phyloP scores from a whole-genome alignment of 35 echinoderm and acorn worm genomes.

The Heliocidaris tuberculata region DNA sequence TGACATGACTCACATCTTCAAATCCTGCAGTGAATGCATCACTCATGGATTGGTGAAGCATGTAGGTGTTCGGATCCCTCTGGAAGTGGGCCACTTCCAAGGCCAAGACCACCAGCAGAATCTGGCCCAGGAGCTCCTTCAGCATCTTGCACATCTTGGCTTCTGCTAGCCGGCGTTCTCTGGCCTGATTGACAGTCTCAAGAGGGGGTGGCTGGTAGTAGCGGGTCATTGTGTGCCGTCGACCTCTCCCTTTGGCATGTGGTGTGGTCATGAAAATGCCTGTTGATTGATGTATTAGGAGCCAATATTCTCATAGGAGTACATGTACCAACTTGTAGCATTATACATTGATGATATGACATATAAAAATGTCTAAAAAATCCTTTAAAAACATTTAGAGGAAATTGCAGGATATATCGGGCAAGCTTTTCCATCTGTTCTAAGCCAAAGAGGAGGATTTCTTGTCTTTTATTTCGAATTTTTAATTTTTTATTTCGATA shows the following conservation, averaged over 20 bases:
- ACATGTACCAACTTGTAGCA: background rate
- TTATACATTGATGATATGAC: no score
- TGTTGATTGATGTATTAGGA: background rate
- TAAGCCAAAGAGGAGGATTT: no score
- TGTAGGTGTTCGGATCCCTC: constrained; percentile 64
- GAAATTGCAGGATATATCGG: no score
- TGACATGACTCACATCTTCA: constrained; percentile 58
- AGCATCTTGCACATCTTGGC: constrained; percentile 80
- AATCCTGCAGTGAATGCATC: constrained; percentile 54
- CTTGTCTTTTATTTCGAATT: no score
- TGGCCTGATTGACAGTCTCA: constrained; percentile 59
- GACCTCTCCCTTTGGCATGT: background rate
- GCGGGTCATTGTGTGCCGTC: background rate
- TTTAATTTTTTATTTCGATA: no score
- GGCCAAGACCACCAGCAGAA: constrained; percentile 69
- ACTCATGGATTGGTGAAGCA: constrained; percentile 54
- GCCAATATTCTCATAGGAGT: background rate
- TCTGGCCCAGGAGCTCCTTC: constrained; percentile 72
- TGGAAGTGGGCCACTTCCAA: constrained; percentile 79
- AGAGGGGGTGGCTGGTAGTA: constrained; percentile 73
- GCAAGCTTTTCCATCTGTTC: no score
- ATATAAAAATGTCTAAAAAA: no score
- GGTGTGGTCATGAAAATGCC: background rate
- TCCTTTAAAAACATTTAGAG: no score
- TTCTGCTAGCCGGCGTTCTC: constrained; percentile 59